These are phyloP conservation scores for Craterocephalus amniculus DNA, from an alignment of 2,797 vertebrate species.

Conservation along the genomic window DNA sequence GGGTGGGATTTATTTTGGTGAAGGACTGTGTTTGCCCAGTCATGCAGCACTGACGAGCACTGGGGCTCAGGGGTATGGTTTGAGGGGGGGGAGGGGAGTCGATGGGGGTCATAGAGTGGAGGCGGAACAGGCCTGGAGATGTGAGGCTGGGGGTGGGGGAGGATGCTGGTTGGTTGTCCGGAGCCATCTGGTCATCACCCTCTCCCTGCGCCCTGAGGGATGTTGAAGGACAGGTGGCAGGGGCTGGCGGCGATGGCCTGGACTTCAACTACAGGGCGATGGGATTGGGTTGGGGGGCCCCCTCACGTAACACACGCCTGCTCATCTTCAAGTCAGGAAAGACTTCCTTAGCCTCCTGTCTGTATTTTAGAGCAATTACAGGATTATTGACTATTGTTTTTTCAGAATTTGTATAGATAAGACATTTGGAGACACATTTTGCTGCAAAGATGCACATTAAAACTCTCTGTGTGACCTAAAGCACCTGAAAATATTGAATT, in stretches of 20 bases:
- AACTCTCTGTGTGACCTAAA: background rate
- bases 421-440: background rate
- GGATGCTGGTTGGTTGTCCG: slow-evolving; percentile 71
- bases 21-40: slow-evolving; percentile 76
- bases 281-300: slow-evolving; percentile 41
- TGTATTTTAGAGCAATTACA: background rate
- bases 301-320: slow-evolving; percentile 33
- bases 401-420: background rate
- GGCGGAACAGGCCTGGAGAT: slow-evolving; percentile 63
- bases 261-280: slow-evolving; percentile 37
- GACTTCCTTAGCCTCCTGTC: background rate
- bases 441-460: background rate
- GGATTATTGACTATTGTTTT: background rate
- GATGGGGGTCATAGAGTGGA: slow-evolving; percentile 62
- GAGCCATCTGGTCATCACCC: slow-evolving; percentile 82
- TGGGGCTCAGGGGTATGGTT: slow-evolving; percentile 68
- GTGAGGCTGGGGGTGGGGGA: slow-evolving; percentile 68
- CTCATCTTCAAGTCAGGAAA: slow-evolving; percentile 38
- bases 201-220: slow-evolving; percentile 64
- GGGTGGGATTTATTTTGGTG: slow-evolving; percentile 68
- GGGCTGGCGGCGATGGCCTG: slow-evolving; percentile 61
- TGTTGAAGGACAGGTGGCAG: slow-evolving; percentile 81
- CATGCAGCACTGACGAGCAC: slow-evolving; percentile 80
- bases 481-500: background rate
- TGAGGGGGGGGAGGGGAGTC: slow-evolving; percentile 32